phyloP scores from a whole-genome alignment of 2,113 vertebrate genomes.

The Nycticebus coucang region DNA sequence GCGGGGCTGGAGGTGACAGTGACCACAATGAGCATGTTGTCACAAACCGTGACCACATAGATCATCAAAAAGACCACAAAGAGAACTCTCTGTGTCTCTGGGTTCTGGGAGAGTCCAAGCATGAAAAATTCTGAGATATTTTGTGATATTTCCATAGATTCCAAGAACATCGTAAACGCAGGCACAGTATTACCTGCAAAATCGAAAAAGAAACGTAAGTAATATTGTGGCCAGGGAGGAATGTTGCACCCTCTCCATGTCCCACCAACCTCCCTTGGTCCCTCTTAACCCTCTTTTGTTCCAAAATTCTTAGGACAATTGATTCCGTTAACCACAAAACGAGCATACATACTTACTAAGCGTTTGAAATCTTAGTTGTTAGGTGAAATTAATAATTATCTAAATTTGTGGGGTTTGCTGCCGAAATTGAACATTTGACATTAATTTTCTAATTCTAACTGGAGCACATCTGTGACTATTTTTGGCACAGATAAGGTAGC shows the following conservation, averaged over 20 bases:
- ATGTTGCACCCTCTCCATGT: not conserved
- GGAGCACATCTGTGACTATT: not conserved
- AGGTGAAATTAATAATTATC: not conserved
- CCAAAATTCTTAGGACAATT: not conserved
- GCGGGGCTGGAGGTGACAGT: not conserved
- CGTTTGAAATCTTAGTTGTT: not conserved
- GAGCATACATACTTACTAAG: not conserved
- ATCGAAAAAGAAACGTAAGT: not conserved
- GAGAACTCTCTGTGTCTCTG: slow-evolving; percentile 56
- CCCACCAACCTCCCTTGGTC: not conserved
- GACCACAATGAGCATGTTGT: slow-evolving; percentile 56
- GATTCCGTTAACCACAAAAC: not conserved
- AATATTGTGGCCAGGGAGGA: not conserved
- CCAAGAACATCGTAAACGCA: not conserved
- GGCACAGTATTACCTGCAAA: not conserved
- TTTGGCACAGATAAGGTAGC: not conserved
- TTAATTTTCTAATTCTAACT: not conserved
- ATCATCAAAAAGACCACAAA: slow-evolving; percentile 56
- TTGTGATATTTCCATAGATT: not conserved
- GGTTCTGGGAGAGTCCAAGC: slow-evolving; percentile 62
- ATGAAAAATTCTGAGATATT: slow-evolving; percentile 66
- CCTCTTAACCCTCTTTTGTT: not conserved
- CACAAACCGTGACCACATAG: slow-evolving; percentile 30
- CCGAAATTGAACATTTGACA: not conserved
- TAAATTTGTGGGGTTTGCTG: not conserved